A percentile compares a stretch with the other conserved stretches of the same genome.
Evolutionary conservation across 2,797 vertebrate species (phyloP).

Genomic region (Amniataba percoides): DNA sequence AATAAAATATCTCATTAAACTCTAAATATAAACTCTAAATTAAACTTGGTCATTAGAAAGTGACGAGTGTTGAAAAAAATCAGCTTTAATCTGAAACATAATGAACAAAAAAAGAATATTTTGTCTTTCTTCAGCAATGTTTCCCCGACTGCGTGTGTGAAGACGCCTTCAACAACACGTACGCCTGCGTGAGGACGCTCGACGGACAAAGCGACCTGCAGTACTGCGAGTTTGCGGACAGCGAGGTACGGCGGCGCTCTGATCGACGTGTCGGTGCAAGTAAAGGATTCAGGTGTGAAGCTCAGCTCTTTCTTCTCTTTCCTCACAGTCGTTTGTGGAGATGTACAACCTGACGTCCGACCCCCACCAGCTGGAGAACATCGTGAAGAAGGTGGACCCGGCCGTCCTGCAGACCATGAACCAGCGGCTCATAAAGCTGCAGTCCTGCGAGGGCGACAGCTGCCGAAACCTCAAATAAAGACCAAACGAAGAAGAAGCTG

Average conservation of each 20-base stretch:
- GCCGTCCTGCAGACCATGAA: conserved; percentile 85
- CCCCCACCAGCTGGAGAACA: conserved; percentile 87
- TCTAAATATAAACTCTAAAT: no score
- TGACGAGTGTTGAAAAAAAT: no score
- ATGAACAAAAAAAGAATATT: no score
- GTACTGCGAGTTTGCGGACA: conserved; percentile 89
- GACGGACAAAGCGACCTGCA: conserved; percentile 76
- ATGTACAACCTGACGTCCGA: conserved; percentile 86
- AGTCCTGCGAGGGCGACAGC: conserved; percentile 81
- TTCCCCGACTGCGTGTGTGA: conserved; percentile 89
- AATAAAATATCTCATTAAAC: no score
- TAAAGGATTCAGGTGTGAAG: not conserved
- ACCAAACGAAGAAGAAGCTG: not conserved
- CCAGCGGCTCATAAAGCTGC: conserved; percentile 87
- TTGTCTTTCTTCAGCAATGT: conserved; percentile 76
- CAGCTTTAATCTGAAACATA: no score
- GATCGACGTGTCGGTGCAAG: fast-evolving
- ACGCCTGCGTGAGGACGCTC: conserved; percentile 86
- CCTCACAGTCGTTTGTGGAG: conserved; percentile 85
- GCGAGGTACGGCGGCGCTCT: conserved; percentile 70
- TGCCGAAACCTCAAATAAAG: conserved; percentile 71
- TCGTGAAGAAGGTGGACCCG: conserved; percentile 87
- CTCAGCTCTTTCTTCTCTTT: not conserved
- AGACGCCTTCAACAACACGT: conserved; percentile 88
- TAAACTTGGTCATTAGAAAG: not conserved